These are phyloP conservation scores for Thalassoma bifasciatum DNA, from an alignment of 2,113 vertebrate genomes.

Conservation along the genomic window DNA sequence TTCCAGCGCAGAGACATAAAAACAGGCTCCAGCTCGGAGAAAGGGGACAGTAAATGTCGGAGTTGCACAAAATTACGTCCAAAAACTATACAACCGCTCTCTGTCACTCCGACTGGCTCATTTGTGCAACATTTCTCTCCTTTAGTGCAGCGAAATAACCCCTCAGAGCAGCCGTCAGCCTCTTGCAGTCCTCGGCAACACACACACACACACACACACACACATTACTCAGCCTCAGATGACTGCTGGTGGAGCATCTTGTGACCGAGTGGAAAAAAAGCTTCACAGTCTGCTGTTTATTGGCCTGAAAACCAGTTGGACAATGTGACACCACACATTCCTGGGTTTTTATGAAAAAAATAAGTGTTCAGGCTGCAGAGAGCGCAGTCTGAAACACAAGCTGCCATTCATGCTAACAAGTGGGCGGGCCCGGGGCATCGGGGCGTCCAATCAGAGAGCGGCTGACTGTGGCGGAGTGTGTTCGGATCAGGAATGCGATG, in stretches of 20 bases:
- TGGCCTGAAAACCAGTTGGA: conserved; percentile 52
- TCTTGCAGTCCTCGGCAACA: conserved; percentile 30
- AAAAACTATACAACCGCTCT: background rate
- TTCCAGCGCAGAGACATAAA: too few species aligned
- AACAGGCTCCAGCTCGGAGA: too few species aligned
- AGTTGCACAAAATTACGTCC: background rate
- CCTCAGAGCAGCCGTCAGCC: conserved; percentile 5
- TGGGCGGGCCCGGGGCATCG: conserved; percentile 31
- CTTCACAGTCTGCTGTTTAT: conserved; percentile 63
- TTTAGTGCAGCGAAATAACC: conserved; percentile 15
- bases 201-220: background rate
- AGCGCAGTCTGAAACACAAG: conserved; percentile 59
- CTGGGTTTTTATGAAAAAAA: conserved; percentile 38
- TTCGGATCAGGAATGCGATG: conserved; percentile 38
- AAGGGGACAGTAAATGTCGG: background rate
- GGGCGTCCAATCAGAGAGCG: conserved; percentile 28
- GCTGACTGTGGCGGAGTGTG: conserved; percentile 12
- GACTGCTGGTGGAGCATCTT: conserved; percentile 71
- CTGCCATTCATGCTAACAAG: conserved; percentile 60
- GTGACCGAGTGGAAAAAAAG: conserved; percentile 68
- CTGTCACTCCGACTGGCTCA: background rate
- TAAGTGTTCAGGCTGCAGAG: conserved; percentile 37
- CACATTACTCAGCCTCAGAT: conserved; percentile 71
- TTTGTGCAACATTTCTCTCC: background rate
- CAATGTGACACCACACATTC: conserved; percentile 63